Percentiles rank a stretch among this genome's conserved stretches.
These are phyloP conservation scores for Loris lydekkerianus DNA, from an alignment of 2,797 vertebrate genomes.

Conservation along the genomic window DNA sequence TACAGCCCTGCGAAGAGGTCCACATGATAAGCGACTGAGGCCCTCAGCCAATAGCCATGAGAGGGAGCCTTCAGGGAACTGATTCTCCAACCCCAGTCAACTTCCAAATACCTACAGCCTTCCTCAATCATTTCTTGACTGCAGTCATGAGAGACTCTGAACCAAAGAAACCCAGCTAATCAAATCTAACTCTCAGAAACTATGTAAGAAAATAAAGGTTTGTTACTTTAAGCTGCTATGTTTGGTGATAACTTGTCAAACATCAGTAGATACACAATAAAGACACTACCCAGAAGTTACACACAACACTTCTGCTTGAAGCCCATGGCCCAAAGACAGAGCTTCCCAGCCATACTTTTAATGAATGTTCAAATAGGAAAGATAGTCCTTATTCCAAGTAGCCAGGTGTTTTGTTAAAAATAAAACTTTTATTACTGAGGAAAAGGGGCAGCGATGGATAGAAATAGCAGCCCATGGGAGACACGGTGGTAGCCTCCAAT, in stretches of 20 bases:
- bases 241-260: neutral
- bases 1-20: neutral
- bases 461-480: neutral
- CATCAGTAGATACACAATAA: neutral
- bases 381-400: neutral
- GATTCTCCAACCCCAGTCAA: neutral
- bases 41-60: neutral
- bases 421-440: neutral
- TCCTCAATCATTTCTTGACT: neutral
- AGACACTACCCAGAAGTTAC: neutral
- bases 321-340: neutral
- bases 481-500: neutral
- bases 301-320: neutral
- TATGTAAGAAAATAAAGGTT: neutral
- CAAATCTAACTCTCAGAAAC: neutral
- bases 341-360: neutral
- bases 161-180: neutral
- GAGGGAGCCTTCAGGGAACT: rapidly evolving
- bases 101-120: neutral
- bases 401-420: neutral
- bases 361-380: neutral
- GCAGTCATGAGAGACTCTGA: neutral
- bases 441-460: neutral
- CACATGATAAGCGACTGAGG: neutral
- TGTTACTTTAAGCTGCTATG: neutral